phyloP scores from a whole-genome alignment of 1,140 invertebrate genomes.

The Drosophila trapezifrons region DNA sequence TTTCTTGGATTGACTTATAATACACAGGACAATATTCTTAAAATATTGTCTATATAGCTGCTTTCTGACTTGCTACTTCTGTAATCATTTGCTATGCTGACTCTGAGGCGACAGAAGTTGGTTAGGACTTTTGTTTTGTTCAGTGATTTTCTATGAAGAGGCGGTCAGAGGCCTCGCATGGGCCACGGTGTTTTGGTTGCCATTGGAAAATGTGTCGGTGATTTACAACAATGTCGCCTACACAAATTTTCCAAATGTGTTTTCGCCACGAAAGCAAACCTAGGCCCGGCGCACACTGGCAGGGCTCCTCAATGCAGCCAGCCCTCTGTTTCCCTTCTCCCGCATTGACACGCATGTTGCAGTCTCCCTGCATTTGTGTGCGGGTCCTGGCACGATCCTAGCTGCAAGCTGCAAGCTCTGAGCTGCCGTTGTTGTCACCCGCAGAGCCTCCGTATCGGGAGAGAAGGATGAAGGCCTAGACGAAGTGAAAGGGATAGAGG shows the following conservation, averaged over 20 bases:
- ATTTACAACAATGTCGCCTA: constrained; percentile 82
- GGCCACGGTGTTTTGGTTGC: constrained; percentile 42
- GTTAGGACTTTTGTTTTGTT: not conserved
- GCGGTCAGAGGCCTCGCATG: constrained; percentile 21
- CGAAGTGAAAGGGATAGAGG: constrained; percentile 13
- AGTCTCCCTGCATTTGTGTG: constrained; percentile 58
- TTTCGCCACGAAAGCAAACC: constrained; percentile 77
- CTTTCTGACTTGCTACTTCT: not conserved
- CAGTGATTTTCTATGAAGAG: constrained; percentile 20
- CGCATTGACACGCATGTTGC: constrained; percentile 77
- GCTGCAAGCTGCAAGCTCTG: constrained; percentile 19
- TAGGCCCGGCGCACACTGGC: constrained; percentile 20
- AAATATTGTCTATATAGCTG: not conserved
- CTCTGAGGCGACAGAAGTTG: too few relatives aligned
- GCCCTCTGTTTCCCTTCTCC: constrained; percentile 14
- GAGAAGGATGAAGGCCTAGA: not conserved
- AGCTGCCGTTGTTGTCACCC: constrained; percentile 42
- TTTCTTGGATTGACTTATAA: too few relatives aligned
- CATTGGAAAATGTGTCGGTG: constrained; percentile 76
- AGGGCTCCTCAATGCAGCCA: constrained; percentile 7
- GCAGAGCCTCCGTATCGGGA: constrained; percentile 13
- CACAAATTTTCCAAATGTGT: constrained; percentile 82
- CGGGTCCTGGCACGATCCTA: constrained; percentile 47
- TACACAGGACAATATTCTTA: too few relatives aligned
- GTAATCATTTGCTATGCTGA: not conserved